These are phyloP conservation scores for Emydura subglobosa DNA, from an alignment of 2,113 vertebrate genomes.

Conservation along the genomic window DNA sequence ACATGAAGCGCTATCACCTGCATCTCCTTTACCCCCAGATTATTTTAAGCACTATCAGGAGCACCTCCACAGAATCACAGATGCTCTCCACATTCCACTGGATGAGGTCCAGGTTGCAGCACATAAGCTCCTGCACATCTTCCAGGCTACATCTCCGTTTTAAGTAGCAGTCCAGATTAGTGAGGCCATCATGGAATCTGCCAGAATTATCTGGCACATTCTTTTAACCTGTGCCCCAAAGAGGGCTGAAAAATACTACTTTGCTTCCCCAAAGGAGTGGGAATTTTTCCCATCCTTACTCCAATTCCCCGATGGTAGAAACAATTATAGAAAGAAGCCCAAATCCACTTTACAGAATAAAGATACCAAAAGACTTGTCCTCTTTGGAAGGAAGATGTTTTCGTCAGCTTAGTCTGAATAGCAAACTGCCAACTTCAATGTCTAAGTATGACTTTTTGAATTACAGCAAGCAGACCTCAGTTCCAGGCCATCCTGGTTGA, in stretches of 20 bases:
- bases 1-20: background rate
- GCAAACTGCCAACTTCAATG: background rate
- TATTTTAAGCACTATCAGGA: background rate
- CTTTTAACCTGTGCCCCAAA: background rate
- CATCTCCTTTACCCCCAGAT: background rate
- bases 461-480: background rate
- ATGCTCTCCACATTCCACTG: background rate
- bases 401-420: background rate
- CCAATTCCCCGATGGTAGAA: background rate
- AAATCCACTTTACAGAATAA: background rate
- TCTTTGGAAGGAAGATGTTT: no score
- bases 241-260: background rate
- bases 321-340: background rate
- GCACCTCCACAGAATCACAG: background rate
- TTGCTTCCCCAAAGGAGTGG: background rate
- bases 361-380: background rate
- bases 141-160: background rate
- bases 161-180: background rate
- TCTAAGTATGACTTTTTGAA: background rate
- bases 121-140: background rate
- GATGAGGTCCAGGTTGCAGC: background rate
- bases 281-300: background rate
- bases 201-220: background rate
- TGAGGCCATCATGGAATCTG: background rate
- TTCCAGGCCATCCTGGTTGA: background rate